Base-by-base conservation (phyloP, 2,113 vertebrate species). In the Rhizomys pruinosus region DNA sequence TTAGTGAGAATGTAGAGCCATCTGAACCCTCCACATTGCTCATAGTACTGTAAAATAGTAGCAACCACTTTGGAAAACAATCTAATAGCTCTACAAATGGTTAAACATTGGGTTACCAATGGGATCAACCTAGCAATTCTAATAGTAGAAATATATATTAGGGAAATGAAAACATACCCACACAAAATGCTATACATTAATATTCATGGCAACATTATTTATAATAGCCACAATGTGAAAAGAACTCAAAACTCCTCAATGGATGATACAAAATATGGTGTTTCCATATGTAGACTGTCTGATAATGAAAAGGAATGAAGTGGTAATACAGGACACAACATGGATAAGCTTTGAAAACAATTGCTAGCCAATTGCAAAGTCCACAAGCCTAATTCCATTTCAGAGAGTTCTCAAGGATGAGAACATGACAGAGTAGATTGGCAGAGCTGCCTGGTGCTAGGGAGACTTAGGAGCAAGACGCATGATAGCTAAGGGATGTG, bases 81-180 rank as follows among this genome's bases (percentile, higher is more conserved):
- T 7, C 47, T 52, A 11, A 52, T 52, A 52, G 42, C 73, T 37
- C 22, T 44, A 66, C 68, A 42, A 42, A 55, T 23, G 8, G 34
- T 86, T 69, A 69, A 93, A 76, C 16, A 44, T 27, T 27, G 27
- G 37, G 52, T 80, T 61, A 39, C 32, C 42, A 74, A 55, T 63
- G n/a, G n/a, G n/a, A n/a, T n/a, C n/a, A 25, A 63, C 61, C 12
- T 22, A 32, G 52, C n/a, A 85, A 44, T 52, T 68, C 47, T 4
- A 81, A 42, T 86, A 25, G 10, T 85, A 78, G 47, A 4, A 44
- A 85, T 34, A 86, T 23, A 69, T 42, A 47, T 29, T 61, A 68
- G 15, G 12, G 39, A 90, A 74, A 90, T 95, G 34, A 73, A 95
- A 90, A 63, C 42, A 78, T 39, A 85, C 37, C 44, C 68, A 73